phyloP scores from a whole-genome alignment of 1,140 invertebrate genomes.

The Zaprionus camerounensis region DNA sequence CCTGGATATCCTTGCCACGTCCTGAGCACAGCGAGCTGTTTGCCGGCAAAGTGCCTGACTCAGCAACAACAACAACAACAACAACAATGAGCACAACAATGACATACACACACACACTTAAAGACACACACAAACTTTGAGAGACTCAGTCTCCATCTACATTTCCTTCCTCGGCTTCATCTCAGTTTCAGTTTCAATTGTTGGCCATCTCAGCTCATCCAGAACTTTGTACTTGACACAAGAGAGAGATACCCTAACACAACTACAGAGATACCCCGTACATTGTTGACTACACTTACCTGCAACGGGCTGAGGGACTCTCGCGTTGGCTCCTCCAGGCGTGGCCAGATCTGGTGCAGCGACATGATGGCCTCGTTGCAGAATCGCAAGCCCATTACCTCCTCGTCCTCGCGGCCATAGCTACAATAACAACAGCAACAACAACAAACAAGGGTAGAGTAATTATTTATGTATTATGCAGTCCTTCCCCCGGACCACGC shows the following conservation, averaged over 20 bases:
- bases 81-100: neutral
- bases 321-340: slow-evolving; percentile 85
- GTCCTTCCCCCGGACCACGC: neutral
- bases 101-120: neutral
- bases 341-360: slow-evolving; percentile 92
- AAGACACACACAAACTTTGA: neutral
- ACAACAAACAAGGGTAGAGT: neutral
- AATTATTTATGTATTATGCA: slow-evolving; percentile 34
- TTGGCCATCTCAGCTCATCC: neutral
- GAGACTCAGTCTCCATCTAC: no score
- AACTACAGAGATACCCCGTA: neutral
- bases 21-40: slow-evolving; percentile 3
- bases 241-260: neutral
- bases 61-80: slow-evolving; percentile 2
- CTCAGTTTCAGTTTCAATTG: neutral
- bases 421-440: slow-evolving; percentile 83
- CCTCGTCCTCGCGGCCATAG: slow-evolving; percentile 95
- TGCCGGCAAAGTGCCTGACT: slow-evolving; percentile 33
- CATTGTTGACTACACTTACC: slow-evolving; percentile 85
- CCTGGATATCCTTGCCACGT: slow-evolving; percentile 3
- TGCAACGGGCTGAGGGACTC: slow-evolving; percentile 89
- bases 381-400: slow-evolving; percentile 96
- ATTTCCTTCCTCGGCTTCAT: no score
- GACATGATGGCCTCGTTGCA: slow-evolving; percentile 96
- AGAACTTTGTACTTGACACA: no score